These are phyloP conservation scores for Brachylomia viminalis DNA, from an alignment of 2,888 invertebrate species.

Conservation along the genomic window DNA sequence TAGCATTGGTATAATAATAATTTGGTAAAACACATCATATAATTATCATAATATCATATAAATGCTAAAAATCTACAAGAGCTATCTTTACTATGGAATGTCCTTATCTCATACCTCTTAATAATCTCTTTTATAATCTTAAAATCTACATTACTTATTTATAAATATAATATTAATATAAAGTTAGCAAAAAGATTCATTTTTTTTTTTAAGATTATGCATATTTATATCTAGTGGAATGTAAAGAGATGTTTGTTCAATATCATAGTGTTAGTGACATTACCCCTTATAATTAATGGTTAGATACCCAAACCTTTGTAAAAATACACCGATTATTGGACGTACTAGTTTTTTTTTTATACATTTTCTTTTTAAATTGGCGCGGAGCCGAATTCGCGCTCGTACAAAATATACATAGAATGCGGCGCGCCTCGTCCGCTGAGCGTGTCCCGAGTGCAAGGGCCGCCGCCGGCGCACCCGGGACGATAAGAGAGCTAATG, in stretches of 20 bases:
- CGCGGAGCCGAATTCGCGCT: slow-evolving; percentile 36
- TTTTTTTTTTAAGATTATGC: slow-evolving; percentile 77
- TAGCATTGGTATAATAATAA: slow-evolving; percentile 89
- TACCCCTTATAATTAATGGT: slow-evolving; percentile 86
- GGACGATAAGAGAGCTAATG: slow-evolving; percentile 82
- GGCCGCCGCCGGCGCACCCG: slow-evolving; percentile 62
- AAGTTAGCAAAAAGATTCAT: slow-evolving; percentile 69
- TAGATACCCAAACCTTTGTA: slow-evolving; percentile 87
- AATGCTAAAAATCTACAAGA: slow-evolving; percentile 84
- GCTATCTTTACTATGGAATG: slow-evolving; percentile 85
- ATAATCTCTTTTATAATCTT: slow-evolving; percentile 82
- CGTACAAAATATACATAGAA: slow-evolving; percentile 58
- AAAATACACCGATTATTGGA: slow-evolving; percentile 79
- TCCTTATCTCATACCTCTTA: slow-evolving; percentile 75
- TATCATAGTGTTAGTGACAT: slow-evolving; percentile 82
- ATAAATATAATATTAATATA: slow-evolving; percentile 66
- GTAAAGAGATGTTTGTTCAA: slow-evolving; percentile 75
- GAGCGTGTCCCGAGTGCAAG: slow-evolving; percentile 54
- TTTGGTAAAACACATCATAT: slow-evolving; percentile 84
- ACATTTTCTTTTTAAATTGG: slow-evolving; percentile 55
- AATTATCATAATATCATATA: slow-evolving; percentile 73
- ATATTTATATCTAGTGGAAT: slow-evolving; percentile 86
- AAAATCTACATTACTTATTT: slow-evolving; percentile 61
- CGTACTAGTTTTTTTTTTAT: slow-evolving; percentile 68
- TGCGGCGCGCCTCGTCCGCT: slow-evolving; percentile 22